phyloP scores from a whole-genome alignment of 2,113 vertebrate genomes.

The Nothobranchius furzeri region DNA sequence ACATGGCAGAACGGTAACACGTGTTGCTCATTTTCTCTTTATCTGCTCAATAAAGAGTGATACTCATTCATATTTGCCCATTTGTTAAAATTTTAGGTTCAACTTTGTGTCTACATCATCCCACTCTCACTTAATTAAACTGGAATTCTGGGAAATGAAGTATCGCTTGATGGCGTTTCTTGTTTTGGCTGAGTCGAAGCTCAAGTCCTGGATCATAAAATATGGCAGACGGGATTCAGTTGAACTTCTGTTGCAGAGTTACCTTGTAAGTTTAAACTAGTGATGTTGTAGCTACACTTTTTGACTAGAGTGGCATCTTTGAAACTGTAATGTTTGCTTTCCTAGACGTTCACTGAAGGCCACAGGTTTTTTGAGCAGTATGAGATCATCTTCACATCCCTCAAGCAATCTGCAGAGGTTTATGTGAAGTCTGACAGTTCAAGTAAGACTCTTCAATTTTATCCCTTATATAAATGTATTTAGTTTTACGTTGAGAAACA shows the following conservation, averaged over 20 bases:
- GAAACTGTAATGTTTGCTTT: neutral
- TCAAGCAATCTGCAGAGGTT: conserved; percentile 90
- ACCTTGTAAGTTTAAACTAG: conserved; percentile 83
- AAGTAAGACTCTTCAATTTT: conserved; percentile 79
- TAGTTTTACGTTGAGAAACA: neutral
- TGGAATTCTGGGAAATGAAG: conserved; percentile 98
- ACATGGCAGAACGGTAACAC: conserved; percentile 92
- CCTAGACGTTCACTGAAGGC: conserved; percentile 91
- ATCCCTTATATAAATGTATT: neutral
- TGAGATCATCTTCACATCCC: conserved; percentile 87
- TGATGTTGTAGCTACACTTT: neutral
- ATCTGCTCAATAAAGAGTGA: neutral
- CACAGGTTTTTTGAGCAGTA: conserved; percentile 97
- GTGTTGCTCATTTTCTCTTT: neutral
- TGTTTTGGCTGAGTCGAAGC: conserved; percentile 93
- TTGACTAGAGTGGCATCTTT: neutral
- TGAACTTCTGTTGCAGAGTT: conserved; percentile 91
- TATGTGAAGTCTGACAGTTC: conserved; percentile 92
- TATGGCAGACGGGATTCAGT: conserved; percentile 95
- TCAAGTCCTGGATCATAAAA: conserved; percentile 99
- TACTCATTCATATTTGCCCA: conserved; percentile 16
- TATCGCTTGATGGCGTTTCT: conserved; percentile 94
- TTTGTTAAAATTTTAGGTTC: conserved; percentile 82
- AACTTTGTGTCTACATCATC: conserved; percentile 92
- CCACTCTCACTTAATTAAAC: conserved; percentile 91